Conservation (phyloP, 2,888 invertebrate genomes). For the Cetonia aurata region DNA sequence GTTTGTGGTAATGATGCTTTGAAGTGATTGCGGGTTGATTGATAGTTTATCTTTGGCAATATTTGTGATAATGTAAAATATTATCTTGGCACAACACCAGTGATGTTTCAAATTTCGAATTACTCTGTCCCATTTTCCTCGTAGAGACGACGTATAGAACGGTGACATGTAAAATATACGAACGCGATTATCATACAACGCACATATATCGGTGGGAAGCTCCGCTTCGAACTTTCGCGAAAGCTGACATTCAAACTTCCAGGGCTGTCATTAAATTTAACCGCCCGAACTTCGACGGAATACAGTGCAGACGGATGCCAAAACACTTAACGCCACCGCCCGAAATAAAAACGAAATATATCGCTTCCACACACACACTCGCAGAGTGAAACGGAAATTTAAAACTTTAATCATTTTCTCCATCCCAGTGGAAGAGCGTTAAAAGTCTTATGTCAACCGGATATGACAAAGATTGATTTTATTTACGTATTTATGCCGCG, state of each 20-base stretch:
- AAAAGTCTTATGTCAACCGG: slow-evolving; percentile 8
- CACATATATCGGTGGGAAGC: slow-evolving; percentile 3
- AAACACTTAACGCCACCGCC: slow-evolving; percentile 21
- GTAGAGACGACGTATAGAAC: not conserved
- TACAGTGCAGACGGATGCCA: slow-evolving; percentile 17
- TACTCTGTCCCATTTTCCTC: too few relatives aligned
- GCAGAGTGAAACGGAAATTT: slow-evolving; percentile 8
- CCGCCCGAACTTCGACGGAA: slow-evolving; percentile 19
- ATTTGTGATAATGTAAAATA: too few relatives aligned
- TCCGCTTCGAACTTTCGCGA: not conserved
- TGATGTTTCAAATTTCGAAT: too few relatives aligned
- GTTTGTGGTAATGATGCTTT: too few relatives aligned
- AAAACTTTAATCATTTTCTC: slow-evolving; percentile 37
- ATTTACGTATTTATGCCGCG: slow-evolving; percentile 1
- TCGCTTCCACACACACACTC: slow-evolving; percentile 13
- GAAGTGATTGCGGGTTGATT: too few relatives aligned
- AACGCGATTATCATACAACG: not conserved
- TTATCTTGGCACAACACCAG: too few relatives aligned
- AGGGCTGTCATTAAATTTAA: slow-evolving; percentile 31
- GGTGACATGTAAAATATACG: slow-evolving; percentile 2
- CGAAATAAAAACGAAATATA: slow-evolving; percentile 29
- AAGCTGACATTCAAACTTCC: slow-evolving; percentile 31
- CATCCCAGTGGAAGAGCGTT: not conserved
- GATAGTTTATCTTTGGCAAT: too few relatives aligned
- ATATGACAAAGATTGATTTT: slow-evolving; percentile 32